Base-by-base conservation (phyloP, 2,888 invertebrate species). In the Neoitamus cyanurus region DNA sequence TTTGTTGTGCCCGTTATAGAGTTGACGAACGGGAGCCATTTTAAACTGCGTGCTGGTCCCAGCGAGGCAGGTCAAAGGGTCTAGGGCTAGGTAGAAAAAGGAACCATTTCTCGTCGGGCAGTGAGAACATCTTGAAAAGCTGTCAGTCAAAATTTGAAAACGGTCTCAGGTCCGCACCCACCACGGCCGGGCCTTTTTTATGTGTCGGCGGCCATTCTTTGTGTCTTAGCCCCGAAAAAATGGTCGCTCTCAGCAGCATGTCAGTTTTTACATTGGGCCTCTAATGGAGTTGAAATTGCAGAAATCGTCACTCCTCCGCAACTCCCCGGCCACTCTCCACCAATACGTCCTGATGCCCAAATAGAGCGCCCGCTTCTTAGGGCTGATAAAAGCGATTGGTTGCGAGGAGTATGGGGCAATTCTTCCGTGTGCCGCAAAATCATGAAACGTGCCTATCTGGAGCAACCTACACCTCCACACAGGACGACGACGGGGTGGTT, bases 111-210 rank as follows among this genome's bases (percentile, higher is more conserved):
- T 80, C 36, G 30, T 36, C 36, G 25, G 58, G 75, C 83, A 83
- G 84, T 84, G 84, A 84, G 85, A 85, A 84, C 84, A 84, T 85
- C 85, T 85, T 85, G 85, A 85, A 85, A 85, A 85, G 84, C 85
- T 85, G 85, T 85, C 85, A 85, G 77, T 42, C 77, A 75, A 85
- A 83, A 83, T 85, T 85, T 85, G 85, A 85, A 85, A 85, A 85
- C 84, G 85, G 85, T 85, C 83, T 75, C 34, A 37, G 48, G 85
- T 46, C 34, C 58, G 75, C 83, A 85, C 72, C 85, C 83, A 83
- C 82, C 28, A n/a, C 80, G 31, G 42, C 69, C 20, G 48, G 31
- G 68, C 68, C 58, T 34, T n/a, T 82, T 42, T 68, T 48, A 83
- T 37, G 84, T 73, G 37, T 78, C 84, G 84, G 80, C 84, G 82